Conservation (phyloP, 2,797 vertebrate species). For the Mico argentatus region DNA sequence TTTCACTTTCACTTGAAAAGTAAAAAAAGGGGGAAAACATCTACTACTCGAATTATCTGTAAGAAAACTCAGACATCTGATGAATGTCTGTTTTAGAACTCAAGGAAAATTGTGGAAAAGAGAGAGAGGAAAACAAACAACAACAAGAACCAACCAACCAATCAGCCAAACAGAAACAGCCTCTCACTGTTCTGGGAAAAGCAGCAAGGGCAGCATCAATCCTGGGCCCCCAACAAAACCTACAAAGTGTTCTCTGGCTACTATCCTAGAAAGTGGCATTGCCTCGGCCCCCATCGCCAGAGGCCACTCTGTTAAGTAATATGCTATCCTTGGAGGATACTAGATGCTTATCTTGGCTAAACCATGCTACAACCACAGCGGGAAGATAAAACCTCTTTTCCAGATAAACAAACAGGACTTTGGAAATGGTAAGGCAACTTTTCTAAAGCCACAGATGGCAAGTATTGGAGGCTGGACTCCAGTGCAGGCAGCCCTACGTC, state of each 20-base stretch:
- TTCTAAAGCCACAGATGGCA: neutral
- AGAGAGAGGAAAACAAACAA: neutral
- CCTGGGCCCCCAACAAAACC: neutral
- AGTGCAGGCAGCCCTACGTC: no score
- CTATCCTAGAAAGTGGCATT: neutral
- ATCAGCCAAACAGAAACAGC: neutral
- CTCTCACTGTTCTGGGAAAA: neutral
- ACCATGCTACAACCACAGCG: fast-evolving
- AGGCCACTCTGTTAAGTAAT: neutral
- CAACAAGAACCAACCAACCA: no score
- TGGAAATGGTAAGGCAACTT: neutral
- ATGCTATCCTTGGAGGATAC: neutral
- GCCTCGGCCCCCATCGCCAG: neutral
- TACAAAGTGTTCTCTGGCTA: neutral
- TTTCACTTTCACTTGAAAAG: neutral
- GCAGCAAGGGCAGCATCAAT: neutral
- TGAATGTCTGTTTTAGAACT: neutral
- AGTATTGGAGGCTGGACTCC: neutral
- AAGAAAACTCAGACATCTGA: neutral
- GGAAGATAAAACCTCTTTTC: neutral
- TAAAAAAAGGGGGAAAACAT: neutral
- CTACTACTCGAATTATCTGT: neutral
- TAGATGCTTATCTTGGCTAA: neutral
- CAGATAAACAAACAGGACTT: neutral
- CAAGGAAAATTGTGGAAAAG: neutral